phyloP scores from a whole-genome alignment of 2,888 invertebrate genomes.

The Drosophila demipolita region DNA sequence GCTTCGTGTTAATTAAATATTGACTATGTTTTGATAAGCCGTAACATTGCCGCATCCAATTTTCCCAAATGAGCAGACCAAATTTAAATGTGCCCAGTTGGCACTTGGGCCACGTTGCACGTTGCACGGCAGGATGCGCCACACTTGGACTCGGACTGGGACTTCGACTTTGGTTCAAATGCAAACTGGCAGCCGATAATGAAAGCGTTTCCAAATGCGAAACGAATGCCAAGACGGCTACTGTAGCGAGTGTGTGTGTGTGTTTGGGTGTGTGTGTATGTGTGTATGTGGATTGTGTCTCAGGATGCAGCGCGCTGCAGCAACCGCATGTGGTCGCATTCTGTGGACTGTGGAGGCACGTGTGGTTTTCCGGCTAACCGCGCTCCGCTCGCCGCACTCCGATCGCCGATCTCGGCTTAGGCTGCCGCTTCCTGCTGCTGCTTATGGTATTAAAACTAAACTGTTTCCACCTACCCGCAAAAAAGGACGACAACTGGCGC shows the following conservation, averaged over 20 bases:
- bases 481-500: constrained; percentile 75
- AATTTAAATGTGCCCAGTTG: constrained; percentile 67
- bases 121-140: constrained; percentile 72
- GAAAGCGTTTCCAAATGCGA: constrained; percentile 83
- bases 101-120: constrained; percentile 21
- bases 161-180: constrained; percentile 2
- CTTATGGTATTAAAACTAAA: constrained; percentile 76
- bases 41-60: constrained; percentile 67
- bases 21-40: constrained; percentile 80
- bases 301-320: constrained; percentile 41
- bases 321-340: constrained; percentile 72
- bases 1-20: constrained; percentile 81
- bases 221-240: constrained; percentile 79
- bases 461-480: constrained; percentile 80
- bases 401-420: constrained; percentile 9
- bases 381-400: constrained; percentile 16
- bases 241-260: constrained; percentile 68
- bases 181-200: constrained; percentile 61
- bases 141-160: constrained; percentile 38
- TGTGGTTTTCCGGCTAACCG: constrained; percentile 82
- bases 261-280: constrained; percentile 18
- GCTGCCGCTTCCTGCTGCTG: constrained; percentile 62
- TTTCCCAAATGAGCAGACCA: constrained; percentile 36
- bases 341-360: constrained; percentile 65
- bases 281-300: constrained; percentile 11